Percentiles rank a stretch among this genome's conserved stretches.
These are phyloP conservation scores for Frankliniella fusca DNA, from an alignment of 2,888 invertebrate species.

Conservation along the genomic window DNA sequence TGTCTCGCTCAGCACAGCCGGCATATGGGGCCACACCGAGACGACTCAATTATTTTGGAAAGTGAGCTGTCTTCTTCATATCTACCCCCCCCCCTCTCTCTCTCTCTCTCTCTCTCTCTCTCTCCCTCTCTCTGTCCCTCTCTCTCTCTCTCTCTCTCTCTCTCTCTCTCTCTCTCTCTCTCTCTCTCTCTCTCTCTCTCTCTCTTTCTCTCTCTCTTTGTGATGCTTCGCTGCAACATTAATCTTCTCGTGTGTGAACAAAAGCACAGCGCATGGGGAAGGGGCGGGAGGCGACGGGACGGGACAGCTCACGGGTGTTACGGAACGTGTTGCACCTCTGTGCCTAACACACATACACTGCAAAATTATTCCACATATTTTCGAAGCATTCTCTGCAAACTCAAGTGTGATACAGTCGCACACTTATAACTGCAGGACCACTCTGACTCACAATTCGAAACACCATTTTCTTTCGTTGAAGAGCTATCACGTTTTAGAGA, in stretches of 20 bases:
- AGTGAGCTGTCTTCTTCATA: background rate
- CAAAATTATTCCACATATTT: no score
- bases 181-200: slow-evolving; percentile 18
- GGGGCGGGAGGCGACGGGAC: background rate
- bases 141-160: slow-evolving; percentile 18
- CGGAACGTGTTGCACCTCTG: background rate
- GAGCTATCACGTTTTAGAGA: no score
- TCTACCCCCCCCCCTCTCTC: background rate
- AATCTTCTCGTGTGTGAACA: no score
- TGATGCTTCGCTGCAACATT: background rate
- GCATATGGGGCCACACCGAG: no score
- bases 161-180: slow-evolving; percentile 18
- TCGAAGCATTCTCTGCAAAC: no score
- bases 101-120: background rate
- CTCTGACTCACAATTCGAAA: no score
- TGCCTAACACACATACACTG: no score
- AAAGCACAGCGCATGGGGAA: background rate
- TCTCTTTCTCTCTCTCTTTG: background rate
- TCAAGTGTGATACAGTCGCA: no score
- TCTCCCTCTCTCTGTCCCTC: slow-evolving; percentile 7
- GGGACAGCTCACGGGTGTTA: background rate
- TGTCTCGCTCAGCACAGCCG: no score
- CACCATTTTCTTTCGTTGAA: no score
- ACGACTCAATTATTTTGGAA: no score
- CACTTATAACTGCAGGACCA: no score